phyloP scores from a whole-genome alignment of 2,113 vertebrate species.

The Oncorhynchus kisutch region DNA sequence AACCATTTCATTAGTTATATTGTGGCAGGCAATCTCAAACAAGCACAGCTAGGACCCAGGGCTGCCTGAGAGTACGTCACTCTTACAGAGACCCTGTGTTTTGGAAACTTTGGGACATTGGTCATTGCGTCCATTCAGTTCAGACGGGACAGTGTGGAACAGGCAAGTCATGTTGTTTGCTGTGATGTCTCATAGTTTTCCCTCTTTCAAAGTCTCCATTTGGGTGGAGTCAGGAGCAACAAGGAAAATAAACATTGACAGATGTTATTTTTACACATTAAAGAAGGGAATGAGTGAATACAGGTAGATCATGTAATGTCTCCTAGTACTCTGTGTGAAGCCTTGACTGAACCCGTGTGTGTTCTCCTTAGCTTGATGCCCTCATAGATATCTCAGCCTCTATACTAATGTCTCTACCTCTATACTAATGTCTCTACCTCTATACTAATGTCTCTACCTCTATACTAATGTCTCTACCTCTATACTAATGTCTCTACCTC shows the following conservation, averaged over 20 bases:
- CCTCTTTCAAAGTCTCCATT: slow-evolving; percentile 21
- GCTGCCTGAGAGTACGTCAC: slow-evolving; percentile 1
- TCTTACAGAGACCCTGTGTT: slow-evolving; percentile 30
- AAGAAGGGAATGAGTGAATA: neutral
- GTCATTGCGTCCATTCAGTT: slow-evolving; percentile 17
- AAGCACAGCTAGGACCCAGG: too few species aligned
- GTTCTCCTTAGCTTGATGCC: neutral
- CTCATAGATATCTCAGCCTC: too few species aligned
- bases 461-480: too few species aligned
- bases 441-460: too few species aligned
- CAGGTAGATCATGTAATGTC: too few species aligned
- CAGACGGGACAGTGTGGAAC: slow-evolving; percentile 23
- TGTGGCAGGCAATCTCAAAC: too few species aligned
- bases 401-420: neutral
- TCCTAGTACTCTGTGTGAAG: neutral
- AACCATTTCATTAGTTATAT: too few species aligned
- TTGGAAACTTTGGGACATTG: slow-evolving; percentile 38
- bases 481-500: too few species aligned
- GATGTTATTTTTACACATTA: slow-evolving; percentile 27
- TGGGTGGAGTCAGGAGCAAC: slow-evolving; percentile 32
- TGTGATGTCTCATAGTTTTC: slow-evolving; percentile 10
- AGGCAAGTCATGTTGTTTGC: slow-evolving; percentile 46
- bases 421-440: too few species aligned
- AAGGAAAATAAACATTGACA: slow-evolving; percentile 34
- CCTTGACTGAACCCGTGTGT: neutral